phyloP scores from a whole-genome alignment of 2,888 invertebrate genomes.

The Agrotis exclamationis region DNA sequence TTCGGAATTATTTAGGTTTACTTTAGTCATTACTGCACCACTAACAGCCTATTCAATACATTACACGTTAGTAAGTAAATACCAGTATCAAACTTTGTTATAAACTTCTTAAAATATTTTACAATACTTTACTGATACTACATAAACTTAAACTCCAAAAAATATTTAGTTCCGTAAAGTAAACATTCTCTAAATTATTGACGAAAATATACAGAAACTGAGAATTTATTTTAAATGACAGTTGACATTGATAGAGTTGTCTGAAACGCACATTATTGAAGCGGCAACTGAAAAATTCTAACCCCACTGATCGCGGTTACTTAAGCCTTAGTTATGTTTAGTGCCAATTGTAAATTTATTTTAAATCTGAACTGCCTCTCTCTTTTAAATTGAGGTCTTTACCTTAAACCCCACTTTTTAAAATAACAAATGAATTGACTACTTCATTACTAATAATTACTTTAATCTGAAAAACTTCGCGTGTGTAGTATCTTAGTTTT shows the following conservation, averaged over 20 bases:
- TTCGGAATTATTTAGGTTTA: neutral
- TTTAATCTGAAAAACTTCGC: slow-evolving; percentile 42
- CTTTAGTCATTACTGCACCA: neutral
- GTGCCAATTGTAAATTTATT: neutral
- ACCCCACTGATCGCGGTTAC: no score
- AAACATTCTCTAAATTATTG: neutral
- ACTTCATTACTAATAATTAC: slow-evolving; percentile 25
- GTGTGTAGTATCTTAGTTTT: slow-evolving; percentile 46
- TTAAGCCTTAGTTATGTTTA: neutral
- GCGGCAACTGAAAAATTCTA: no score
- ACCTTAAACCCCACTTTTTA: neutral
- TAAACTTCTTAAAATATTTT: slow-evolving; percentile 4
- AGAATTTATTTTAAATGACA: no score
- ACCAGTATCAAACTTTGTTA: slow-evolving; percentile 9
- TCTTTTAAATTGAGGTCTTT: slow-evolving; percentile 10
- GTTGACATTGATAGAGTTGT: no score
- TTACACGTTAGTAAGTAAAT: neutral
- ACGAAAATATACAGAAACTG: no score
- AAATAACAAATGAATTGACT: slow-evolving; percentile 35
- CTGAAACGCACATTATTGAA: no score
- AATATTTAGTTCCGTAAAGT: slow-evolving; percentile 6
- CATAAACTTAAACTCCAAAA: slow-evolving; percentile 29
- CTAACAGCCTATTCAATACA: slow-evolving; percentile 1
- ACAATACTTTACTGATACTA: slow-evolving; percentile 44
- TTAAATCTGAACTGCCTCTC: neutral